Percentiles rank a stretch among this genome's conserved stretches.
Evolutionary conservation across 2,113 vertebrate species (phyloP).

Genomic region (Limnothrissa miodon): DNA sequence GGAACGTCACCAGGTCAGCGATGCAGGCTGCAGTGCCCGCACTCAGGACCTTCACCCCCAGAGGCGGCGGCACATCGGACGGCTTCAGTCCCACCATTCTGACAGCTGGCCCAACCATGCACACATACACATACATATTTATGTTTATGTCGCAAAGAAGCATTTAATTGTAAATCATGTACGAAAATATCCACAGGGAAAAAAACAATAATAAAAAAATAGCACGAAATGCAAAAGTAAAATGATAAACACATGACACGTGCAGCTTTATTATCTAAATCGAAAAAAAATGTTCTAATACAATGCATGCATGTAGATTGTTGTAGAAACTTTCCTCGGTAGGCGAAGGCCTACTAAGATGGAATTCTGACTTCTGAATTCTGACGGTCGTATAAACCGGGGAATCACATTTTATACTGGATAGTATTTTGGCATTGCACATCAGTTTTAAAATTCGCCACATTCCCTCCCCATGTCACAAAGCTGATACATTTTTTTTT

Average conservation of each 20-base stretch:
- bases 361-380: neutral
- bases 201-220: neutral
- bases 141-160: too few species aligned
- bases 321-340: neutral
- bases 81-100: constrained; percentile 77
- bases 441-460: neutral
- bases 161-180: neutral
- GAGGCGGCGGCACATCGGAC: constrained; percentile 78
- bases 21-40: constrained; percentile 85
- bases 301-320: neutral
- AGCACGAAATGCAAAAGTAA: neutral
- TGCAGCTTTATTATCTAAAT: neutral
- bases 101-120: constrained; percentile 22
- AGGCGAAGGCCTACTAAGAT: neutral
- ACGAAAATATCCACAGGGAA: too few species aligned
- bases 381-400: neutral
- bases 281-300: neutral
- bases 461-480: too few species aligned
- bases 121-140: constrained; percentile 18
- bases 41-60: constrained; percentile 80
- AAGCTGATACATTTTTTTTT: too few species aligned
- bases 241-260: neutral
- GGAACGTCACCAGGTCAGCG: constrained; percentile 85
- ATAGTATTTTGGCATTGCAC: neutral
- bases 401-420: neutral